Percentiles rank a stretch among this genome's conserved stretches.
These are phyloP conservation scores for Holothuria scabra DNA, from an alignment of 53 echinoderm and acorn worm species.

Conservation along the genomic window DNA sequence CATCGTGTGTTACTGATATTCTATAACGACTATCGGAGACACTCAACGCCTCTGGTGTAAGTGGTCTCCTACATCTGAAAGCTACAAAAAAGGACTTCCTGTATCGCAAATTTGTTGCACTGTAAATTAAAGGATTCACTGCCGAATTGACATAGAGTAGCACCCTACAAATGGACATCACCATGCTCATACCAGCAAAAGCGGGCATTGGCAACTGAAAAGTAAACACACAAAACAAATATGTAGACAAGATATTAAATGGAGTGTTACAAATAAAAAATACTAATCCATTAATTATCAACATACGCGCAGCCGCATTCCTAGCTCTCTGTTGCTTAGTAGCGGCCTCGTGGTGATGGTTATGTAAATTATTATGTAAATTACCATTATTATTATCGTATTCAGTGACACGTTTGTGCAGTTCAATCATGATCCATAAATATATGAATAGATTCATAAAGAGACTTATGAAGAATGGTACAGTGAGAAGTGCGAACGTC, in stretches of 20 bases:
- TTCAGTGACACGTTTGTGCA: not conserved
- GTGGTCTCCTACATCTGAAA: conserved; percentile 8
- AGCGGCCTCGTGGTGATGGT: not conserved
- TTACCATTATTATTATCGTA: not conserved
- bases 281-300: conserved; percentile 20
- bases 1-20: no score
- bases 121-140: conserved; percentile 17
- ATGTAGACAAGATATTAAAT: not conserved
- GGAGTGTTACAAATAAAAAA: conserved; percentile 35
- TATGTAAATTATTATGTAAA: not conserved
- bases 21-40: no score
- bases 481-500: conserved; percentile 11
- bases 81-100: not conserved
- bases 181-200: conserved; percentile 7
- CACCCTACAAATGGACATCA: not conserved
- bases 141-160: conserved; percentile 32
- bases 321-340: conserved; percentile 7
- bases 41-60: not conserved
- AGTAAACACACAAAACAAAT: not conserved
- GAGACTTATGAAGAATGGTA: conserved; percentile 13
- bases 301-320: conserved; percentile 20
- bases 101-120: conserved; percentile 12
- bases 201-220: not conserved
- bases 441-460: conserved; percentile 32
- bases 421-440: not conserved